Percentiles rank a stretch among this genome's conserved stretches.
Conservation (phyloP, 2,888 invertebrate genomes). For the Aspidiotus destructor region DNA sequence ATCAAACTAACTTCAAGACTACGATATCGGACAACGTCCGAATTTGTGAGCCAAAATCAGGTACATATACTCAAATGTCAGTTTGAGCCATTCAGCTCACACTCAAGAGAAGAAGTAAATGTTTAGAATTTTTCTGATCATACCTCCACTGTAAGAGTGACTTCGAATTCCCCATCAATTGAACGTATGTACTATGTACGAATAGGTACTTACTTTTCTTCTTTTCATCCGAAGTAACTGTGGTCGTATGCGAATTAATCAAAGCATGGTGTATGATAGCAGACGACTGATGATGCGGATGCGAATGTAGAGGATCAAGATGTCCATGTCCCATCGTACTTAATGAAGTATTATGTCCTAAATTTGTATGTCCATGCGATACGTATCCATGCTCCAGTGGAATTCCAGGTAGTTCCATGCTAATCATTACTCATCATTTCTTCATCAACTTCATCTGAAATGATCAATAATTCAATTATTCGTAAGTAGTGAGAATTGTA, state of each 20-base stretch:
- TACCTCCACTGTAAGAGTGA: no score
- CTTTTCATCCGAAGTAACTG: constrained; percentile 8
- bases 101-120: no score
- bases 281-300: constrained; percentile 28
- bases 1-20: no score
- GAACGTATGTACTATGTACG: no score
- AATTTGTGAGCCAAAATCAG: no score
- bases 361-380: constrained; percentile 28
- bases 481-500: no score
- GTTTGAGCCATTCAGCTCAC: no score
- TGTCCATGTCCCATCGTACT: constrained; percentile 28
- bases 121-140: no score
- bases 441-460: constrained; percentile 22
- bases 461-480: no score
- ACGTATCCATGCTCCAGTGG: constrained; percentile 29
- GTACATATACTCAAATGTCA: no score
- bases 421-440: constrained; percentile 31
- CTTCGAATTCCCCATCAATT: no score
- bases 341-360: constrained; percentile 26
- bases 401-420: constrained; percentile 31
- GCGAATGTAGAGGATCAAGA: constrained; percentile 28
- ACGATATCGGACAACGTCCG: no score
- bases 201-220: constrained; percentile 28
- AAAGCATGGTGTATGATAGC: constrained; percentile 28
- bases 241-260: constrained; percentile 21